phyloP scores from a whole-genome alignment of 2,797 vertebrate genomes.

The Gymnoscopelus microlampas region DNA sequence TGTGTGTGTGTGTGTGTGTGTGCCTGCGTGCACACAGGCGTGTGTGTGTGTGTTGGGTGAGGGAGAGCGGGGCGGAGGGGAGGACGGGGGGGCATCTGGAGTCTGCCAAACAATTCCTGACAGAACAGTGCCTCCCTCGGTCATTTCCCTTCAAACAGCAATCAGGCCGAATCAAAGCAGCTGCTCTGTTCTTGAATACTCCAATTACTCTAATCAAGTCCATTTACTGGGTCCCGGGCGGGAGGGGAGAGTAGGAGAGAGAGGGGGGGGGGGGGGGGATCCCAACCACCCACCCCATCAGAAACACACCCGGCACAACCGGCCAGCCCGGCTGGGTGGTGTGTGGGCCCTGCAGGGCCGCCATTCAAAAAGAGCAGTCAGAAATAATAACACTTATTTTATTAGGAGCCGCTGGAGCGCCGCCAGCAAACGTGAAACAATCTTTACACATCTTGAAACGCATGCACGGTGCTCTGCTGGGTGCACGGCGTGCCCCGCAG shows the following conservation, averaged over 20 bases:
- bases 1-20: slow-evolving; percentile 1
- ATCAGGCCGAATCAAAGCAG: slow-evolving; percentile 84
- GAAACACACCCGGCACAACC: slow-evolving; percentile 15
- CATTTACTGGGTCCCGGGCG: slow-evolving; percentile 71
- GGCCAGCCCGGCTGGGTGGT: slow-evolving; percentile 6
- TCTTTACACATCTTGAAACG: slow-evolving; percentile 52
- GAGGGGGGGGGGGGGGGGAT: slow-evolving; percentile 4
- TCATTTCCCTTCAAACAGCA: slow-evolving; percentile 78
- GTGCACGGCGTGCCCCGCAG: slow-evolving; percentile 29
- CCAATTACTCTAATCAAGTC: slow-evolving; percentile 83
- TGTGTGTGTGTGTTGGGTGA: slow-evolving; percentile 20
- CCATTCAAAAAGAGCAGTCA: slow-evolving; percentile 68
- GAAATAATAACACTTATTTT: slow-evolving; percentile 81
- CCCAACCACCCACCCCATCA: slow-evolving; percentile 1
- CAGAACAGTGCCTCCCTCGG: slow-evolving; percentile 79
- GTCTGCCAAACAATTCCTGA: slow-evolving; percentile 80
- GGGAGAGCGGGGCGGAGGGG: slow-evolving; percentile 17
- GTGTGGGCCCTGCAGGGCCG: slow-evolving; percentile 39
- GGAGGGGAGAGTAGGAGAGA: slow-evolving; percentile 29
- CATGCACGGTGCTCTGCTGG: slow-evolving; percentile 22
- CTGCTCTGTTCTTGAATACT: slow-evolving; percentile 77
- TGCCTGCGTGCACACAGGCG: slow-evolving; percentile 33
- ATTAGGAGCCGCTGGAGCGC: slow-evolving; percentile 62
- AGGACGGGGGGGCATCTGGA: slow-evolving; percentile 67
- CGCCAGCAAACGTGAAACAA: slow-evolving; percentile 62